Evolutionary conservation across 2,113 vertebrate species (phyloP), one percentile per base, ranked within the genome.

Genomic region (Clarias gariepinus): DNA sequence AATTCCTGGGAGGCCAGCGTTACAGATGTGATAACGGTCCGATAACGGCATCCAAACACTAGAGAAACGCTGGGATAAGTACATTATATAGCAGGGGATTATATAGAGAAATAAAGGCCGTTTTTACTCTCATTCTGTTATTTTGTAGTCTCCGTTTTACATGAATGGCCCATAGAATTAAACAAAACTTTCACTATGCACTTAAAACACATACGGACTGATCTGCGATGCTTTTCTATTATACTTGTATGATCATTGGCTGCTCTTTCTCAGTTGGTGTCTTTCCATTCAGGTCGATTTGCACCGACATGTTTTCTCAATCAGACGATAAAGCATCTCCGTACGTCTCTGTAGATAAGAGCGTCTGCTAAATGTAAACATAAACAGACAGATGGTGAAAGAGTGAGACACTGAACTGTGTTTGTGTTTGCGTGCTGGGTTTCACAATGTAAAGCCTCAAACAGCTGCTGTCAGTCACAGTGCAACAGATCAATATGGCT

Each of bases 401-500:
- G 11, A 64, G 16, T 2, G 0, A 18, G 4, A 85, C 16, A 33
- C 23, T 66, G 47, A n/a, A 55, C 25, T 8, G 61, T 55, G 84
- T 71, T 53, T 86, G 81, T 78, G 69, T 28, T 23, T 74, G 41
- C 11, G 60, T 41, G 58, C 78, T 69, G 19, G 68, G 71, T 81
- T 78, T 55, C 28, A 5, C 55, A 74, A 79, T 28, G 18, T 60
- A 81, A 61, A 28, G 25, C 28, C 36, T 52, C 9, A 82, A 77
- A 18, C 41, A 69, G 47, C 73, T 73, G 85, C 85, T 61, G 16
- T 84, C 33, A 52, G 36, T 53, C 81, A 30, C 28, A 79, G 64
- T 52, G 61, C 36, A 78, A n/a, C 3, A 78, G 83, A 80, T 60
- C 71, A 85, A 78, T 88, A 83, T 55, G 82, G 85, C 85, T 25